A percentile compares a stretch with the other conserved stretches of the same genome.
These are phyloP conservation scores for Scortum barcoo DNA, from an alignment of 2,113 vertebrate species.

Conservation along the genomic window DNA sequence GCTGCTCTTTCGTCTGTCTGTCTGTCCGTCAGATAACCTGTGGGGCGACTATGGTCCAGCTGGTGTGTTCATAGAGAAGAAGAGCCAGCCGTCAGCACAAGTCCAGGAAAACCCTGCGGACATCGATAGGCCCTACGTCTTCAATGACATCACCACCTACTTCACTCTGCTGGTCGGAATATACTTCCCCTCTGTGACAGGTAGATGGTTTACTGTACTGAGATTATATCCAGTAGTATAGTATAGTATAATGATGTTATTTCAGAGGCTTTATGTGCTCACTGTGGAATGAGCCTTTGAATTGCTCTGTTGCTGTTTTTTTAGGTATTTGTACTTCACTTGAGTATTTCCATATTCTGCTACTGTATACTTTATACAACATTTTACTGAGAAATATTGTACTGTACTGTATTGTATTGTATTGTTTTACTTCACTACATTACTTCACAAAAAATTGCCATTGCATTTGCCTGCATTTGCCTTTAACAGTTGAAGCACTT, in stretches of 20 bases:
- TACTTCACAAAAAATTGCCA: not conserved
- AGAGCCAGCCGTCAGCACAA: constrained; percentile 62
- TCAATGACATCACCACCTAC: constrained; percentile 90
- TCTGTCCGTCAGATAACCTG: constrained; percentile 87
- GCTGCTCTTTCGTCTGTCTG: constrained; percentile 8
- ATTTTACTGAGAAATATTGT: not conserved
- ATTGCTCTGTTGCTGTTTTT: too few species aligned
- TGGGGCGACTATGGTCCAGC: constrained; percentile 89
- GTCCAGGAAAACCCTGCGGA: constrained; percentile 55
- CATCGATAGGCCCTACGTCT: constrained; percentile 81
- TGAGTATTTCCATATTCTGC: not conserved
- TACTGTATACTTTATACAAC: too few species aligned
- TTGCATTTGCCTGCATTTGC: too few species aligned
- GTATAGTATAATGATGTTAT: not conserved
- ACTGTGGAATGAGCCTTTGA: not conserved
- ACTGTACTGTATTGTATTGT: too few species aligned
- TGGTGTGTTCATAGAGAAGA: constrained; percentile 86
- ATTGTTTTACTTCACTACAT: too few species aligned
- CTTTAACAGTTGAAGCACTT: too few species aligned
- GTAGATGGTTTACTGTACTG: constrained; percentile 69
- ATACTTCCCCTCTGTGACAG: constrained; percentile 97
- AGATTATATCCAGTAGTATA: not conserved
- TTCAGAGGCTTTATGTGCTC: not conserved
- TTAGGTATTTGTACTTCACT: not conserved
- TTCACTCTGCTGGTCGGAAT: constrained; percentile 97